Evolutionary conservation across 2,888 invertebrate species (phyloP), one percentile per base, ranked within the genome.

Genomic region (Stenchaetothrips biformis): DNA sequence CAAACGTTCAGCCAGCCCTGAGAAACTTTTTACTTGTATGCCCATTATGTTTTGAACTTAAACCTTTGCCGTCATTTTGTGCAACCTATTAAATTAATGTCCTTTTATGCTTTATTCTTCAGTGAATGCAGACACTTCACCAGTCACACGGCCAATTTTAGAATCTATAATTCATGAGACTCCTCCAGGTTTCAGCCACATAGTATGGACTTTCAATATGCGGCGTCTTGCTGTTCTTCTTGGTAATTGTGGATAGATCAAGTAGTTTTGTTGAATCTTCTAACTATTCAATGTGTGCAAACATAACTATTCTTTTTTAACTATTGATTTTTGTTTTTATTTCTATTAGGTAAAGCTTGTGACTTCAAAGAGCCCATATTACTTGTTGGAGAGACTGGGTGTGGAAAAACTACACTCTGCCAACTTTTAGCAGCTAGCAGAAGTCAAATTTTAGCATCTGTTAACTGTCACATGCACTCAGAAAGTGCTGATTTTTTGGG

Each of bases 401-500:
- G 98, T 85, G 99, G 99, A 0, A 99, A 99, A 89, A 99, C 99
- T 0, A 98, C 98, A 0, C 91, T 98, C 7, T 98, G 97, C 84
- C 96, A 99, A 88, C 89, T 98, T 25, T 89, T 96, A 79, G 93
- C 97, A 7, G 89, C 91, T 48, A 88, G 94, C 80, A 91, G 89
- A 82, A 87, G 89, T 0, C 92, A 92, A 80, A 87, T 91, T 80
- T 88, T 99, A 67, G 89, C 93, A 80, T 92, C 95, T 67, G 92
- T 99, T 1, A 99, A 99, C 87, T 99, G 99, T 87, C 99, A 99
- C 85, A 96, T 99, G 94, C 96, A 99, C 85, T 97, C 98, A 0
- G 99, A 99, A 87, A 96, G 98, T 83, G 94, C 98, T 0, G 99
- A 99, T 87, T 99, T 99, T 86, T 89, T 99, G 25, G 99, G 99